Percentiles rank a stretch among this genome's conserved stretches.
Conservation (phyloP, 2,888 invertebrate species). For the Lysandra bellargus region DNA sequence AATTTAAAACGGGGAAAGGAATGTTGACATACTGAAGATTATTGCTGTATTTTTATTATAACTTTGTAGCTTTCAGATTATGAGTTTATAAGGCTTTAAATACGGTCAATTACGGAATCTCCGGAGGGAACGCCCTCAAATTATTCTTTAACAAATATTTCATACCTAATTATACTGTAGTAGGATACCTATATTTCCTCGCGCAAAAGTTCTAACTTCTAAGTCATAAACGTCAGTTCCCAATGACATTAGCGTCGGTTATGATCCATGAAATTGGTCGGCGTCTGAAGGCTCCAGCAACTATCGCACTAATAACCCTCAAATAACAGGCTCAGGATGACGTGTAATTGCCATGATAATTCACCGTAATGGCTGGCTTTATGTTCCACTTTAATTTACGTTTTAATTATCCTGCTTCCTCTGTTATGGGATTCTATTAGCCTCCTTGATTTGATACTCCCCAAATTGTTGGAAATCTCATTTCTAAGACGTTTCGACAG, state of each 20-base stretch:
- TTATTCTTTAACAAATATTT: no score
- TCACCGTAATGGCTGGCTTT: conserved; percentile 33
- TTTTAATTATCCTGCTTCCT: conserved; percentile 39
- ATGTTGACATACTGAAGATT: no score
- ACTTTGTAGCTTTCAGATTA: no score
- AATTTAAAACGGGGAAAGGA: no score
- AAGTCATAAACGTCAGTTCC: not conserved
- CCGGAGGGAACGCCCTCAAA: no score
- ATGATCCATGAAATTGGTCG: conserved; percentile 21
- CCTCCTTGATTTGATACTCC: not conserved
- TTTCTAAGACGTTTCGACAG: not conserved
- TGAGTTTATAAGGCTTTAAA: no score
- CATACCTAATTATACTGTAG: not conserved
- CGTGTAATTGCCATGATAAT: conserved; percentile 31
- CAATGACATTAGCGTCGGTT: conserved; percentile 18
- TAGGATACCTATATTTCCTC: not conserved
- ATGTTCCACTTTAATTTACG: conserved; percentile 30
- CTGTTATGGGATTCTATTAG: conserved; percentile 8
- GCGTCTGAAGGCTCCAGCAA: conserved; percentile 17
- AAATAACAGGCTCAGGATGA: conserved; percentile 9
- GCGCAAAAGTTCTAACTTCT: not conserved
- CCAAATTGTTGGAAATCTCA: not conserved
- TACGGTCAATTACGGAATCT: no score
- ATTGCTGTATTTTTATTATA: no score
- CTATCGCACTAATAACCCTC: conserved; percentile 24